phyloP scores from a whole-genome alignment of 2,888 invertebrate species.

The Dryomyza anilis region DNA sequence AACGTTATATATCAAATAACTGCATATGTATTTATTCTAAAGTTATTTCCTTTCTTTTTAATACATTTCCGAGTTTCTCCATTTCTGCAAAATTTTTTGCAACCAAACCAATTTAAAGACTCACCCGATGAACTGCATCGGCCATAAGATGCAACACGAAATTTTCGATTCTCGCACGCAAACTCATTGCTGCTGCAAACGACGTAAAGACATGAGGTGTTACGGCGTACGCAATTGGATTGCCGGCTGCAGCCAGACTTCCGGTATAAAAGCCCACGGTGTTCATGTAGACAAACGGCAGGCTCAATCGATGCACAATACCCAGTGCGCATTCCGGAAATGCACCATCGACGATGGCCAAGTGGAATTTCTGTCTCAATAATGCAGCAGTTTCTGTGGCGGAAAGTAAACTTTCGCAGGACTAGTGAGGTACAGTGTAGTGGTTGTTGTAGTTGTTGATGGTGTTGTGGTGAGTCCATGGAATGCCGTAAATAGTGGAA shows the following conservation, averaged over 20 bases:
- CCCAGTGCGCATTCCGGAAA: conserved; percentile 79
- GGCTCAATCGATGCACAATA: conserved; percentile 69
- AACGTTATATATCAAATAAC: too few relatives aligned
- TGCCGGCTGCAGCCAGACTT: conserved; percentile 72
- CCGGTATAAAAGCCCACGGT: conserved; percentile 77
- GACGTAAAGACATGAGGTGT: conserved; percentile 73
- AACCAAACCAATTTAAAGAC: too few relatives aligned
- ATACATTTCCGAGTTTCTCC: too few relatives aligned
- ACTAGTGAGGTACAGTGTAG: conserved; percentile 62
- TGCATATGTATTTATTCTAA: too few relatives aligned
- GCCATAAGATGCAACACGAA: conserved; percentile 67
- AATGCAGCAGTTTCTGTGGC: conserved; percentile 66
- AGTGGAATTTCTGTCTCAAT: conserved; percentile 64
- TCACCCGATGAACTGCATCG: conserved; percentile 66
- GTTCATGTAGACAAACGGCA: conserved; percentile 80
- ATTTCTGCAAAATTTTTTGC: too few relatives aligned
- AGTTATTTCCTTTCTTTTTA: too few relatives aligned
- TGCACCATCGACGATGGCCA: conserved; percentile 72
- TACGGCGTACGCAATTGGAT: conserved; percentile 75
- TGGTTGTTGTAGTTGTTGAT: too few relatives aligned
- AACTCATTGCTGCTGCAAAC: conserved; percentile 67
- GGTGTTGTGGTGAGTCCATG: too few relatives aligned
- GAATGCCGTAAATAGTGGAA: too few relatives aligned
- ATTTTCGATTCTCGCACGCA: conserved; percentile 67
- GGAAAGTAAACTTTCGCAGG: conserved; percentile 70